Evolutionary conservation across 2,797 vertebrate genomes (phyloP), one percentile per base, ranked within the genome.

Genomic region (Parauchenoglanis punctatus): DNA sequence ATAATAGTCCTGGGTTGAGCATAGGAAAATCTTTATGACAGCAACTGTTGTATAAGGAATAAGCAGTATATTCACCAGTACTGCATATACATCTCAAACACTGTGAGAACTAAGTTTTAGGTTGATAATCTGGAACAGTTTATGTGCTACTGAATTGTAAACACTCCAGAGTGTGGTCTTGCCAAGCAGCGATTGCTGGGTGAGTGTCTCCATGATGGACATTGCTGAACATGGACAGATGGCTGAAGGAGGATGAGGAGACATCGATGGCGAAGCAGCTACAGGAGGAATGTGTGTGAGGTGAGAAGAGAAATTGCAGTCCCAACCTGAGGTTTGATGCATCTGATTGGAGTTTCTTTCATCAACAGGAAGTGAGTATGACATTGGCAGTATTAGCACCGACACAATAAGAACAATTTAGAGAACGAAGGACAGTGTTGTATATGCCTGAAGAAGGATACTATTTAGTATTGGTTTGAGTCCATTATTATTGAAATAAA

Each of bases 191-290:
- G n/a, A 67, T 68, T 68, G 81, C 61, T 65, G 59, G 59, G 59
- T 10, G 28, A 65, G 25, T 11, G 59, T 82, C 23, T 77, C 63
- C 46, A 25, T 85, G n/a, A 70, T 17, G 40, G 56, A 73, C 73
- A 68, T 68, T 75, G 54, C 40, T 35, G 35, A 35, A 2, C n/a
- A 20, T 70, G 65, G 10, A 61, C 75, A 63, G 76, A 61, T 83
- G 84, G 85, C 84, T 70, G 78, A 89, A 87, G 85, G 85, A 89
- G 88, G 82, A 83, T 63, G 70, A 84, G 68, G 54, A n/a, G 83
- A 46, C 81, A 54, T 77, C 20, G 77, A 73, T 85, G 75, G 84
- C 46, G 63, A 46, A 73, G 25, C 40, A 54, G 81, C 52, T 35
- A 28, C 83, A 84, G 67, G 56, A 87, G 56, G 77, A 81, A 49